Conservation (phyloP, 2,888 invertebrate species). For the Noctua janthe region DNA sequence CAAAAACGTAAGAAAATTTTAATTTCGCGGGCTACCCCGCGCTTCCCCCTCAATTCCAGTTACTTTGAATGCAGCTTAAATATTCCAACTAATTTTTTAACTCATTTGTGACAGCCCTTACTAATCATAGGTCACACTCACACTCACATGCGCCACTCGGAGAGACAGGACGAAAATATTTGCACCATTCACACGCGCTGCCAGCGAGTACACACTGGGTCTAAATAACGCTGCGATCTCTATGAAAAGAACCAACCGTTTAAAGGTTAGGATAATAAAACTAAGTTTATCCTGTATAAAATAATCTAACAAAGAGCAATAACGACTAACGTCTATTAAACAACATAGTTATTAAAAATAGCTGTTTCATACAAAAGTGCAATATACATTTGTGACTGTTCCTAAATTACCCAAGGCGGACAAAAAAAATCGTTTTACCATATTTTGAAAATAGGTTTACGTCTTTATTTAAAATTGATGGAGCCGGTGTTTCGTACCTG, state of each 20-base stretch:
- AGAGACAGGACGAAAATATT: constrained; percentile 57
- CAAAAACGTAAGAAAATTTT: no score
- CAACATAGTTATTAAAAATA: no score
- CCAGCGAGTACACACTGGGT: background rate
- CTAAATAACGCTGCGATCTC: background rate
- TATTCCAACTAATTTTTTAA: background rate
- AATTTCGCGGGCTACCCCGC: no score
- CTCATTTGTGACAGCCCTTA: constrained; percentile 26
- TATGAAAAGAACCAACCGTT: background rate
- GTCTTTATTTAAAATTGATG: no score
- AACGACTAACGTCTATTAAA: background rate
- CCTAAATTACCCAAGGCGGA: background rate
- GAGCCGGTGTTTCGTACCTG: no score
- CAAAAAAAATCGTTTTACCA: no score
- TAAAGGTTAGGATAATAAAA: background rate
- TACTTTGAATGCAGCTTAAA: background rate
- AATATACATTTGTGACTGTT: background rate
- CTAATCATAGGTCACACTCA: constrained; percentile 37
- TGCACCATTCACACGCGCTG: constrained; percentile 41
- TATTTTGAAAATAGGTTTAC: no score
- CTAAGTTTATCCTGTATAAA: background rate
- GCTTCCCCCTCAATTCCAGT: background rate
- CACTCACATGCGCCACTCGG: constrained; percentile 16
- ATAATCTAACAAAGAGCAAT: no score
- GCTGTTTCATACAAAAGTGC: no score